Evolutionary conservation across 2,113 vertebrate species (phyloP), one percentile per base, ranked within the genome.

Genomic region (Poicephalus meyeri): DNA sequence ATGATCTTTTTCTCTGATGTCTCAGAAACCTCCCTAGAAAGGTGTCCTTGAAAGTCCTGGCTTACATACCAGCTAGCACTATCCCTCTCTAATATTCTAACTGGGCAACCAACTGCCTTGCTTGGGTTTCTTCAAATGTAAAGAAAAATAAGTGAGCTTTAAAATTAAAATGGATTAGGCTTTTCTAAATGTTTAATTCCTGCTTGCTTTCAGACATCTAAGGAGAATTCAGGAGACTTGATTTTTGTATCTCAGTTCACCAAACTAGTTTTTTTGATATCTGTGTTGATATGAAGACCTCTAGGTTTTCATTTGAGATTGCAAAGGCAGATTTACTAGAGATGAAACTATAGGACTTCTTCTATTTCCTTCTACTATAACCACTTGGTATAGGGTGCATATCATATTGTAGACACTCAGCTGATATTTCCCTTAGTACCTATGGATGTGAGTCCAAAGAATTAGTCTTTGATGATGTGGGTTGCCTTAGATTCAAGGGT

Each of bases 381-480:
- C 6, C 3, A 21, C 78, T 72, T 44, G 1, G 1, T 63, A 17
- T 29, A 7, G 60, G 7, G 2, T 19, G 14, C 21, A n/a, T 0
- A 1, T 4, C 6, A 13, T 25, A 20, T n/a, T 73, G 7, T 13
- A 63, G 39, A 26, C 5, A 37, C 11, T 56, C 33, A 19, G 5
- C n/a, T 77, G 14, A 49, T 39, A 21, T 33, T 15, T 89, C 70
- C 16, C 26, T 78, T 58, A 58, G 13, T 28, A 18, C 2, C 29
- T 13, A 29, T 2, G 2, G 29, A 26, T 19, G 3, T 6, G 8
- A 77, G 9, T 23, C 29, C 14, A 69, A 76, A 19, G 2, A 70
- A 61, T 31, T 56, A 21, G 8, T 56, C 42, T 84, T 80, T 10
- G 1, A 2, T 60, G 14, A 2, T 78, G 6, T 55, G 5, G 3